A percentile compares a stretch with the other conserved stretches of the same genome.
These are phyloP conservation scores for Athrips mouffetella DNA, from an alignment of 2,888 invertebrate species.

Conservation along the genomic window DNA sequence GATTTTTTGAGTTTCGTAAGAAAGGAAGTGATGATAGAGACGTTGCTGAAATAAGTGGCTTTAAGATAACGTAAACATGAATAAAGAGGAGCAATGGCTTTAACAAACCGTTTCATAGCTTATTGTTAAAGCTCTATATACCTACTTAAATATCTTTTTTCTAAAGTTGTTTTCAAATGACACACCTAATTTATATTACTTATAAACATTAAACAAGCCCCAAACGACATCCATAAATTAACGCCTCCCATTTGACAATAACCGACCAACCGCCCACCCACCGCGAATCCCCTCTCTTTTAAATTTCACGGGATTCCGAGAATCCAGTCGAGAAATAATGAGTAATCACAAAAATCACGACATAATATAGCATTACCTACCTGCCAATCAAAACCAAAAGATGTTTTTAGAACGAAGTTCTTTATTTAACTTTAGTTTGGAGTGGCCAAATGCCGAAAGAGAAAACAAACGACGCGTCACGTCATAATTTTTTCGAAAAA, in stretches of 20 bases:
- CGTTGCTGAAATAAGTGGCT: slow-evolving; percentile 10
- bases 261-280: slow-evolving; percentile 58
- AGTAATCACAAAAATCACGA: slow-evolving; percentile 37
- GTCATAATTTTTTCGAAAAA: neutral
- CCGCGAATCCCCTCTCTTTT: slow-evolving; percentile 53
- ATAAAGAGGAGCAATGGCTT: neutral
- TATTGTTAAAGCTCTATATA: no score
- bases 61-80: neutral
- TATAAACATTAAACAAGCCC: slow-evolving; percentile 31
- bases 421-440: neutral
- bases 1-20: slow-evolving; percentile 17
- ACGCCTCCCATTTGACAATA: slow-evolving; percentile 63
- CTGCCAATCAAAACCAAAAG: neutral
- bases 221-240: slow-evolving; percentile 57
- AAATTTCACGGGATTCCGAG: slow-evolving; percentile 52
- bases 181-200: neutral
- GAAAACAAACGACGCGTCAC: slow-evolving; percentile 1
- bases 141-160: no score
- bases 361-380: neutral
- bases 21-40: slow-evolving; percentile 10
- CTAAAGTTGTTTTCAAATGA: no score
- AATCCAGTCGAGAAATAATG: slow-evolving; percentile 40
- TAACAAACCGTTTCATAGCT: no score
- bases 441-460: neutral
- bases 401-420: neutral